Evolutionary conservation across 37 sponge, comb jelly and placozoan genomes (phyloP), one percentile per base, ranked within the genome.

Genomic region (Dysidea cf. avara): DNA sequence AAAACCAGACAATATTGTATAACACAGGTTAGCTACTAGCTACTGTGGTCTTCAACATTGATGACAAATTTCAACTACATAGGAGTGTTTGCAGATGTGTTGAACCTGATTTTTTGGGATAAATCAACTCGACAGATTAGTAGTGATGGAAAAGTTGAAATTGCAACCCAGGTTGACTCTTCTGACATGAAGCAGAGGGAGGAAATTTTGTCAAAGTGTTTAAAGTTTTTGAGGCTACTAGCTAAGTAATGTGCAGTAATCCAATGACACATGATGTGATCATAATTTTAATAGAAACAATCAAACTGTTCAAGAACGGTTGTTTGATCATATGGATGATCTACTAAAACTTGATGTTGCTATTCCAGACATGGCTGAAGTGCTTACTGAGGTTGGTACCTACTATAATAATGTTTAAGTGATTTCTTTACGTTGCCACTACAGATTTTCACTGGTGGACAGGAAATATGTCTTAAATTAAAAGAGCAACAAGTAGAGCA

Each of bases 1-100:
- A 81, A 76, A 91, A 91, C 61, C 92, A 91, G 61, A 86, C 81
- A 54, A 86, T 91, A 47, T 82, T 91, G 31, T 74, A 73, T 51
- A 91, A 81, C 63, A 74, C 55, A 53, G 85, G 90, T n/a, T 80
- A 43, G 46, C 5, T 43, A 9, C 46, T 12, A 43, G 7, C 46
- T 12, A 5, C 46, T 43, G 46, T 43, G 46, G 5, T 43, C n/a
- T n/a, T n/a, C n/a, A n/a, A n/a, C n/a, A n/a, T n/a, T n/a, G n/a
- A n/a, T n/a, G n/a, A n/a, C n/a, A n/a, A n/a, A n/a, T n/a, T n/a
- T n/a, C n/a, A n/a, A n/a, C n/a, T 43, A 9, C 9, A 9, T 43
- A 43, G 46, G 46, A 43, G 46, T 43, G 46, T 43, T 43, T 43
- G 5, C 46, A 43, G 46, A 43, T 43, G 46, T 43, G 5, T 43